These are phyloP conservation scores for Neuroscelio doddi DNA, from an alignment of 2,888 invertebrate species.

Conservation along the genomic window DNA sequence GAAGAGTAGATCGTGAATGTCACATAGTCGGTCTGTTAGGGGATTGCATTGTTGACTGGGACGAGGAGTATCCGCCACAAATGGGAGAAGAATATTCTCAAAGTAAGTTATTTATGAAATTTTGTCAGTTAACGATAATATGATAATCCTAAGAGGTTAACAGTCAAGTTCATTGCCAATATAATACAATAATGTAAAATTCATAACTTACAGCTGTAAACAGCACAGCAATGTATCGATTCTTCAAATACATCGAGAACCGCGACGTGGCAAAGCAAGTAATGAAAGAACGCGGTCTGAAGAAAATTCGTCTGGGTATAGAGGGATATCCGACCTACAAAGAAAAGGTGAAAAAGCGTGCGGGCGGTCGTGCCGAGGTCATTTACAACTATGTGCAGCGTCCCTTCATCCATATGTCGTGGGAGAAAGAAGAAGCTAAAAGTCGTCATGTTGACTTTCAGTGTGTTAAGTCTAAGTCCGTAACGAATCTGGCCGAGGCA, in stretches of 20 bases:
- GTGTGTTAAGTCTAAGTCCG: constrained; percentile 98
- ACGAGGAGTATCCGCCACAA: constrained; percentile 98
- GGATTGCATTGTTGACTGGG: constrained; percentile 98
- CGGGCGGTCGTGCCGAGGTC: constrained; percentile 96
- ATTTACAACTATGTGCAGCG: constrained; percentile 99
- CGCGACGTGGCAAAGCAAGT: constrained; percentile 99
- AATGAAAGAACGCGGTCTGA: constrained; percentile 97
- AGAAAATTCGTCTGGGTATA: constrained; percentile 98
- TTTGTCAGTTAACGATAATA: too few species aligned
- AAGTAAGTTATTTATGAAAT: too few species aligned
- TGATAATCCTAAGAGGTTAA: too few species aligned
- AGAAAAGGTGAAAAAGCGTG: constrained; percentile 96
- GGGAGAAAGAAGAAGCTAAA: constrained; percentile 99
- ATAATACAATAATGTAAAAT: too few species aligned
- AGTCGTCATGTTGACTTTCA: constrained; percentile 99
- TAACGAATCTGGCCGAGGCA: constrained; percentile 96
- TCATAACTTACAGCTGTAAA: constrained; percentile 82
- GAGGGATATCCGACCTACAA: constrained; percentile 99
- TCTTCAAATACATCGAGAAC: constrained; percentile 99
- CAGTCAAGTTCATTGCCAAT: too few species aligned
- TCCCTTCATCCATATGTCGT: constrained; percentile 99
- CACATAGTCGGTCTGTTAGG: constrained; percentile 97
- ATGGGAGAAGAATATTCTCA: constrained; percentile 99
- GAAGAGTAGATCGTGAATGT: constrained; percentile 97
- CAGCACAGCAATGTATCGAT: constrained; percentile 95